Base-by-base conservation (phyloP, 2,888 invertebrate genomes). In the Venusia cambrica region DNA sequence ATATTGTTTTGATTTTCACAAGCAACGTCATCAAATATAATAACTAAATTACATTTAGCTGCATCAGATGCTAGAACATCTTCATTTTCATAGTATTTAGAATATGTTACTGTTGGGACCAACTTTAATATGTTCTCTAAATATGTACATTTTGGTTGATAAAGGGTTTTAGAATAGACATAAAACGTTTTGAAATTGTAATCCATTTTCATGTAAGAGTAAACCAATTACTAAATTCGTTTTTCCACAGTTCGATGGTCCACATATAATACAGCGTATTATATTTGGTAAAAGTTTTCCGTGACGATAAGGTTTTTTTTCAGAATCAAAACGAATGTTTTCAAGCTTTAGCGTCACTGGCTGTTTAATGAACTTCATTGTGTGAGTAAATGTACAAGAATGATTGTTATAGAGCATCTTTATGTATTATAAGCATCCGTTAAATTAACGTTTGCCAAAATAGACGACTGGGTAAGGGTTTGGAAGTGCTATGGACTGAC, bases 161-260 rank as follows among this genome's bases (percentile, higher is more conserved):
- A 31, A 8, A 13, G 4, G 1, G 46, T 40, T 15, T 47, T 47
- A 1, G 46, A 40, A 18, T 43, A 47, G 2, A 47, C 4, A n/a
- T 47, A 47, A 2, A 47, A 2, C 31, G 40, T 33, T 29, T 9
- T 8, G 5, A 45, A 41, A 13, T 31, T 32, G 1, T n/a, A 41
- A 14, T 4, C 45, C 41, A 7, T 45, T 33, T 24, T 19, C 16
- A 9, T 42, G 22, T 19, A 46, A 13, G 1, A 46, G 11, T 7
- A 45, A 19, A 26, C 19, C 13, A 12, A 54, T 12, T 11, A 64
- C 20, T n/a, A 54, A 18, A 31, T 49, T 44, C 1, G 43, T 55
- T 42, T 55, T 55, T 0, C 53, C 56, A 26, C 48, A 55, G 10
- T 42, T 44, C 0, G 46, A 49, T 9, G 46, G 44, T 1, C 46